phyloP scores from a whole-genome alignment of 2,888 invertebrate species.

The Noctua fimbriata region DNA sequence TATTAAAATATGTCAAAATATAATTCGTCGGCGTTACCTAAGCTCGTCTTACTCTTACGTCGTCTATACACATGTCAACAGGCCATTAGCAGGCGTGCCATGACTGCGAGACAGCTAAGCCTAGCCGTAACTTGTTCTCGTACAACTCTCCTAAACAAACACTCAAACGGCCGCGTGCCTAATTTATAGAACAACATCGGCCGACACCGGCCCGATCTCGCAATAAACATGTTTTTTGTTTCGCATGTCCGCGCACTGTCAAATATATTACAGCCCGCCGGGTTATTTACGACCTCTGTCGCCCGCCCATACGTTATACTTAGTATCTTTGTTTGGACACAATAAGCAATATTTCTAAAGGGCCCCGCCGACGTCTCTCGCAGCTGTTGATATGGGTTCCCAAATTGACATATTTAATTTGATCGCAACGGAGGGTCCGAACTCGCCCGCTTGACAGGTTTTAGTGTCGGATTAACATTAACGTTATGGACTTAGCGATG shows the following conservation, averaged over 20 bases:
- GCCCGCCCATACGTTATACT: constrained; percentile 91
- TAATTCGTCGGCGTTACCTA: constrained; percentile 5
- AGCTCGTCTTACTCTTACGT: constrained; percentile 18
- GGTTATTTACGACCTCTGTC: constrained; percentile 90
- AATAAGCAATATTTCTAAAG: constrained; percentile 91
- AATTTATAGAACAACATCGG: constrained; percentile 81
- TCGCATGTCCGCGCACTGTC: constrained; percentile 90
- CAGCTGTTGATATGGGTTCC: constrained; percentile 91
- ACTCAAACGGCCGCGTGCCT: constrained; percentile 80
- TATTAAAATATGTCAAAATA: constrained; percentile 33
- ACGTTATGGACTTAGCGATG: constrained; percentile 80
- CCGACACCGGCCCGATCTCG: constrained; percentile 79
- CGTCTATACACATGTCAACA: constrained; percentile 65
- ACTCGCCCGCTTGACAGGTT: constrained; percentile 88
- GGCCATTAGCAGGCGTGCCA: constrained; percentile 65
- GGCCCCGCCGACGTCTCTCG: constrained; percentile 87
- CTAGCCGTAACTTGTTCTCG: constrained; percentile 67
- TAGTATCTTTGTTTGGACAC: constrained; percentile 91
- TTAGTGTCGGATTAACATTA: constrained; percentile 90
- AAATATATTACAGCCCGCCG: constrained; percentile 90
- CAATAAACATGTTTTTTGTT: constrained; percentile 91
- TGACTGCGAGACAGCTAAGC: constrained; percentile 58
- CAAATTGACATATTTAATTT: constrained; percentile 91
- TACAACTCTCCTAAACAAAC: constrained; percentile 79
- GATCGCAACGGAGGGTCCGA: constrained; percentile 88